Evolutionary conservation across 2,888 invertebrate species (phyloP), one percentile per base, ranked within the genome.

Genomic region (Phymatocera aterrima): DNA sequence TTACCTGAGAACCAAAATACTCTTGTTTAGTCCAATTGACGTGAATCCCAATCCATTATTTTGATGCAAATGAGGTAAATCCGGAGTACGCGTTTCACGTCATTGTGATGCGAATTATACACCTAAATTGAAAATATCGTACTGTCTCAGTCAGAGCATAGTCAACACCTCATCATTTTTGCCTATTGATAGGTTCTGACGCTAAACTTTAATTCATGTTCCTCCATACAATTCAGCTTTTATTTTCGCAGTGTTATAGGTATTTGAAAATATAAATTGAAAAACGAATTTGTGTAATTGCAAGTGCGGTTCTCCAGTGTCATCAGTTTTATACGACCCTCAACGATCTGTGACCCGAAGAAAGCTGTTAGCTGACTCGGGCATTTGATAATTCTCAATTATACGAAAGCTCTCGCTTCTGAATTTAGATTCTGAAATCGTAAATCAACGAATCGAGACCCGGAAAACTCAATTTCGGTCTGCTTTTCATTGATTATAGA

Each of bases 11-110:
- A 68, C 15, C 40, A 18, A 65, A 40, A 65, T 40, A 5, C 65
- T 68, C 43, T 43, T n/a, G 28, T 46, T 68, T 68, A 68, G 6
- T 28, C 68, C 15, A 68, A 68, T 68, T 68, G 40, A 15, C 68
- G 28, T 46, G 15, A n/a, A 28, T 43, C 46, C 24, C 28, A 31
- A 68, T 46, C 24, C 43, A 68, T 68, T 68, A 68, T 40, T 43
- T 46, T 43, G 46, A 68, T 18, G 68, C 46, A n/a, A 68, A 68
- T 21, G 31, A 24, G 68, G 43, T 43, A 68, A 46, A 28, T 46
- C 46, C 37, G 43, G 46, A 28, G 37, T 24, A 46, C 21, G 46
- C 43, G 43, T 68, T 21, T 28, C 46, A 10, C 10, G 40, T 28
- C 24, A 68, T 68, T 6, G 5, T 40, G 40, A n/a, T 21, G 10